Evolutionary conservation across 2,797 vertebrate genomes (phyloP).

Genomic region (Rhinogobio ventralis): DNA sequence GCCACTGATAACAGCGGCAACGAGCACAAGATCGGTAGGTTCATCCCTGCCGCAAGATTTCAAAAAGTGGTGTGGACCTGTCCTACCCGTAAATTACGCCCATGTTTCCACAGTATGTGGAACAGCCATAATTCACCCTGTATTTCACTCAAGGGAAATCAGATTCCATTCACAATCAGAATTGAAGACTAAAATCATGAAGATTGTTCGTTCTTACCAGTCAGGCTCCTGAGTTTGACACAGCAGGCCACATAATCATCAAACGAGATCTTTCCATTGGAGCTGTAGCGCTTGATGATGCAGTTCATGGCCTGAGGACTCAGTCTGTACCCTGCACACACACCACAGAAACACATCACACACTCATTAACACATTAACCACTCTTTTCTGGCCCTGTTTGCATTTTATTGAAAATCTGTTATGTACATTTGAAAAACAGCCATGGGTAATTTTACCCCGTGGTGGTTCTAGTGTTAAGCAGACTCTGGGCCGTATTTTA

Average conservation of each 20-base stretch:
- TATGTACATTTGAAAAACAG: too few species aligned
- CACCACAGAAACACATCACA: constrained; percentile 1
- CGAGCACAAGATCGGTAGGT: too few species aligned
- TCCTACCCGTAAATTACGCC: too few species aligned
- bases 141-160: neutral
- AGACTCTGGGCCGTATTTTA: too few species aligned
- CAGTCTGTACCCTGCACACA: constrained; percentile 84
- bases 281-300: constrained; percentile 87
- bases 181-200: neutral
- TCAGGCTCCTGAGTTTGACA: constrained; percentile 87
- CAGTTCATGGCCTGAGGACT: constrained; percentile 87
- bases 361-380: too few species aligned
- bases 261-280: constrained; percentile 84
- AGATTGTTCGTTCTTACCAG: constrained; percentile 77
- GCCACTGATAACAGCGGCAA: too few species aligned
- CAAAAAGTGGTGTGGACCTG: too few species aligned
- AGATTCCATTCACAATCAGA: neutral
- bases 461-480: too few species aligned
- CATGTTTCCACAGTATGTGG: neutral
- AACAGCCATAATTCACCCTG: neutral
- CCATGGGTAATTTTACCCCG: too few species aligned
- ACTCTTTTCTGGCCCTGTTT: too few species aligned
- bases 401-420: too few species aligned
- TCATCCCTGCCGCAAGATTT: too few species aligned
- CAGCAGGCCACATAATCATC: constrained; percentile 94